These are phyloP conservation scores for Botia almorhae DNA, from an alignment of 2,797 vertebrate genomes.

Conservation along the genomic window DNA sequence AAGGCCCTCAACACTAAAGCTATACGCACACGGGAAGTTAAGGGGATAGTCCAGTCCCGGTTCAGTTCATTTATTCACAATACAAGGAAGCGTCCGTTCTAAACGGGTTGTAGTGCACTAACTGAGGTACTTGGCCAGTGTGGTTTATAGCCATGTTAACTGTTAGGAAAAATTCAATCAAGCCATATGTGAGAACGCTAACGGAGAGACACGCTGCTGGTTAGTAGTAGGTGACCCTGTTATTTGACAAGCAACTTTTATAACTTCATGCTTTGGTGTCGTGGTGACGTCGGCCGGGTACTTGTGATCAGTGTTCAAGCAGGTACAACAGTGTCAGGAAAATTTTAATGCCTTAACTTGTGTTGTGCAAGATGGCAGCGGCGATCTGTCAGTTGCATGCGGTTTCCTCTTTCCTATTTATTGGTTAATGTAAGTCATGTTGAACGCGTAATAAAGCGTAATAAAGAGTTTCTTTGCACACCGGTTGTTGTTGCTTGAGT, in stretches of 20 bases:
- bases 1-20: background rate
- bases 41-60: background rate
- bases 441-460: conserved; percentile 33
- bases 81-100: background rate
- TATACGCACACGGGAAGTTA: background rate
- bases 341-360: conserved; percentile 53
- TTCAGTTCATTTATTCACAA: conserved; percentile 14
- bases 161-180: conserved; percentile 14
- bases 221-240: background rate
- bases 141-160: background rate
- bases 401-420: conserved; percentile 35
- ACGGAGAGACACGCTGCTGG: background rate
- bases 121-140: background rate
- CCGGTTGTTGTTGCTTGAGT: background rate
- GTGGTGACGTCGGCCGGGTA: conserved; percentile 2
- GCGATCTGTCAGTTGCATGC: conserved; percentile 49
- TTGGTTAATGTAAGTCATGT: conserved; percentile 40
- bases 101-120: conserved; percentile 14
- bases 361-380: conserved; percentile 35
- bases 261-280: conserved; percentile 20
- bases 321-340: conserved; percentile 38
- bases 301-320: conserved; percentile 34
- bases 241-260: conserved; percentile 16
- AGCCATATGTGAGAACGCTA: conserved; percentile 33
- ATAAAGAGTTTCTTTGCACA: conserved; percentile 36